Evolutionary conservation across 1,140 invertebrate genomes (phyloP), one percentile per base, ranked within the genome.

Genomic region (Heliconius hermathena): DNA sequence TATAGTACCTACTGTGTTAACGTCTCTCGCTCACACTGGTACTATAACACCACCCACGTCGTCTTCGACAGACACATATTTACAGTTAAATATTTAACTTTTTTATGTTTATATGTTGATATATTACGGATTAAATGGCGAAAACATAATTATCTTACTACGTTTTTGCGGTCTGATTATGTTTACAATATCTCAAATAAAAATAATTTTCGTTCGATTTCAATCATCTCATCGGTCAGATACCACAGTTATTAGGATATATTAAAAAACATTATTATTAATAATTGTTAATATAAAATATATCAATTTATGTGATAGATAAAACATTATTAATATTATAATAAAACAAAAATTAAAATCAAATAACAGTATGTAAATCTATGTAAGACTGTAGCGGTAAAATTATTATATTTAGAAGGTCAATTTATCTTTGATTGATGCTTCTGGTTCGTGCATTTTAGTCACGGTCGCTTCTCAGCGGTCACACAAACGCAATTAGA

Each of bases 31-130:
- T 66, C 72, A 26, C 41, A 76, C 78, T 81, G 78, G 81, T 81
- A 84, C 75, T 74, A 80, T 73, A 74, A 76, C 85, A 82, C 89
- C 87, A 83, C 88, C 86, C 87, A 88, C 86, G 82, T 83, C 11
- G 86, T 77, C 81, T 29, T 66, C 2, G 70, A 78, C 71, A 38
- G 72, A 74, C 71, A 79, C 22, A 66, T 72, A 29, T 79, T 26
- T 29, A 76, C 78, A 79, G 71, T 79, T 71, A 72, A 74, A 49
- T 26, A 29, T 22, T 38, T 20, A 74, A 2, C 71, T 60, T 66
- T 66, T 66, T 29, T 66, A 66, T 66, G 3, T 66, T 66, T 16
- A 29, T 11, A 8, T 26, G 0, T 16, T 29, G 1, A 66, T 16
- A 29, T 29, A 66, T 29, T 66, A 66, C n/a, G 54, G 8, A 57